Conservation (phyloP, 2,113 vertebrate species). For the Atrichornis clamosus region DNA sequence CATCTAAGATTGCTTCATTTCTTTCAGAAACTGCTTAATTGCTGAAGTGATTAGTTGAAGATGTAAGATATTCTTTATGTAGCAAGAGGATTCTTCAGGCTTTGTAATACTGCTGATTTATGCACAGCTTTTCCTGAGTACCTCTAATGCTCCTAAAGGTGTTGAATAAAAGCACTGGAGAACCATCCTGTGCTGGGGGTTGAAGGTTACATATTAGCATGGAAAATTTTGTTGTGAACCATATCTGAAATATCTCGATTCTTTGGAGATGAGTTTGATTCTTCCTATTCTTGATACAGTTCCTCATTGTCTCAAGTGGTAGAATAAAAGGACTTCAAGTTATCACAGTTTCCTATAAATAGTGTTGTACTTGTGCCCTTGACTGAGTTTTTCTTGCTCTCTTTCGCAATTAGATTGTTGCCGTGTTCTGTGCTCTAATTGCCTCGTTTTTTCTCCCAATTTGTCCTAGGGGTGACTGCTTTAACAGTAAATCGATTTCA, state of each 20-base stretch:
- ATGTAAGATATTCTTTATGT: neutral
- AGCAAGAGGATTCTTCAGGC: conserved; percentile 26
- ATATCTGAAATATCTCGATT: neutral
- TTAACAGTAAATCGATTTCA: neutral
- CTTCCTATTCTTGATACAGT: neutral
- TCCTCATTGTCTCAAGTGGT: conserved; percentile 36
- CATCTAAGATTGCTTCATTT: neutral
- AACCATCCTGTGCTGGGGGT: neutral
- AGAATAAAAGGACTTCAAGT: conserved; percentile 35
- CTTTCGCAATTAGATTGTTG: neutral
- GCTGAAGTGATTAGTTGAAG: neutral
- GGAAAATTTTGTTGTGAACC: neutral
- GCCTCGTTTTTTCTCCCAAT: neutral
- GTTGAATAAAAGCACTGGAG: neutral
- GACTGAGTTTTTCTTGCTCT: neutral
- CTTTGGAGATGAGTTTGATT: neutral
- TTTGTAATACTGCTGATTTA: conserved; percentile 29
- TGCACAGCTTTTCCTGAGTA: conserved; percentile 4
- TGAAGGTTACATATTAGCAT: neutral
- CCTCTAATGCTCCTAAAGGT: neutral
- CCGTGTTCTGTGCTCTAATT: neutral
- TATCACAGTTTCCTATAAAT: conserved; percentile 14
- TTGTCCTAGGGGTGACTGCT: neutral
- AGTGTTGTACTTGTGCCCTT: conserved; percentile 31
- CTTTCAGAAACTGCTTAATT: neutral